Base-by-base conservation (phyloP, 2,113 vertebrate species). In the Sebastes schlegelii region DNA sequence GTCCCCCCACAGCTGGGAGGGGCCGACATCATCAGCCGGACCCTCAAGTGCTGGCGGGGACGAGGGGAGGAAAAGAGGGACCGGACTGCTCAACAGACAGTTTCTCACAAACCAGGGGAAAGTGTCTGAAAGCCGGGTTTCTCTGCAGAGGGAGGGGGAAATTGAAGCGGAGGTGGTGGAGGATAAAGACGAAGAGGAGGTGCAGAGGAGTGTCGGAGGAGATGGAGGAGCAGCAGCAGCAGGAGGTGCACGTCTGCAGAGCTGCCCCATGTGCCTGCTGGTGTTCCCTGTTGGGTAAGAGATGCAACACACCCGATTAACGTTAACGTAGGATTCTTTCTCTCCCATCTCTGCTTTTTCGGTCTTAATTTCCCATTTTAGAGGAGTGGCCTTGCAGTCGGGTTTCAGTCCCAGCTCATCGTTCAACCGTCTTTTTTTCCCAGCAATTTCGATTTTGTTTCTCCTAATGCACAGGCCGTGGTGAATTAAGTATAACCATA, bases 251-350 rank as follows among this genome's bases (percentile, higher is more conserved):
- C 0, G 43, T 13, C 90, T 98, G 64, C 93, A 91, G 54, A 94
- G 88, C 58, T 99, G 98, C 83, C 97, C 98, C 0, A 95, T 97
- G 96, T 99, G 97, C 61, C 93, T 96, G 77, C 64, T 85, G 9
- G 73, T 7, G 5, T 98, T 99, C 17, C 83, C 88, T 70, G 87
- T 77, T 4, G 92, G 74, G 97, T 99, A 91, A 96, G 89, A 77
- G 5, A 19, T 14, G 13, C 58, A 16, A 52, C 23, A 12, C 61
- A 17, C 5, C 1, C 7, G 2, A 55, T 10, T 23, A 19, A 43
- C 1, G 3, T 40, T 1, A 34, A 34, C 34, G 34, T 34, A 9
- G 5, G 64, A 46, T 46, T 17, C 23, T 8, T 23, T 63, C 19
- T 70, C 19, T 19, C 23, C 9, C 43, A 46, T 40, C 16, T 45